A percentile compares a stretch with the other conserved stretches of the same genome.
phyloP scores from a whole-genome alignment of 2,797 vertebrate species.

The Eupleurogrammus muticus region DNA sequence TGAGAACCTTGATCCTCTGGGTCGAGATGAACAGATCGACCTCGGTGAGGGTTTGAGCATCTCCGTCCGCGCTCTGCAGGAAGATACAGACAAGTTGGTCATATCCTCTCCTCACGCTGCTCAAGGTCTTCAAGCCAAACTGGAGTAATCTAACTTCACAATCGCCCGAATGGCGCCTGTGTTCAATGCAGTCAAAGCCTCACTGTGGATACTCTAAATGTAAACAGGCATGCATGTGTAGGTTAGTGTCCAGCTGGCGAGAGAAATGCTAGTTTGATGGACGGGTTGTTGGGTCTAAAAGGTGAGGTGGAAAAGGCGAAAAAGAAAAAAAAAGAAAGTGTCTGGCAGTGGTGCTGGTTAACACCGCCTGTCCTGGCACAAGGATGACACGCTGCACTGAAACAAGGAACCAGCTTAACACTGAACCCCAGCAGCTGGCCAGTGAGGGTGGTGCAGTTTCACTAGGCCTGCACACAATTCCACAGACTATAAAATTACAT shows the following conservation, averaged over 20 bases:
- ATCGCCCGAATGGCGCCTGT: conserved; percentile 22
- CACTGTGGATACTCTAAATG: conserved; percentile 28
- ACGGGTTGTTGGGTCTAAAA: conserved; percentile 29
- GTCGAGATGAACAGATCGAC: conserved; percentile 99
- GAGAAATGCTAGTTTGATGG: conserved; percentile 48
- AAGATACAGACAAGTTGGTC: conserved; percentile 41
- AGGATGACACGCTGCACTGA: conserved; percentile 44
- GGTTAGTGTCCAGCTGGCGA: conserved; percentile 16
- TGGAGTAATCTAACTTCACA: neutral
- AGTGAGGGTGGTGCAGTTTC: conserved; percentile 43
- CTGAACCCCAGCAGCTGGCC: conserved; percentile 72
- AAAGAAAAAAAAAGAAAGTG: conserved; percentile 45
- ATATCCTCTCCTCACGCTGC: neutral
- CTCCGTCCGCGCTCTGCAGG: conserved; percentile 92
- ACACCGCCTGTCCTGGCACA: conserved; percentile 58
- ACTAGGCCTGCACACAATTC: conserved; percentile 54
- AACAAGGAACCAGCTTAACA: conserved; percentile 63
- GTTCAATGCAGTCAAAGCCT: conserved; percentile 18
- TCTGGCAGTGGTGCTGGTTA: conserved; percentile 51
- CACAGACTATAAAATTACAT: conserved; percentile 50
- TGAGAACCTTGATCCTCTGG: conserved; percentile 98
- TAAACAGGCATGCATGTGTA: conserved; percentile 49
- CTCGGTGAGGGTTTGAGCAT: conserved; percentile 93
- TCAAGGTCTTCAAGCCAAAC: conserved; percentile 12
- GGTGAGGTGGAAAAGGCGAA: conserved; percentile 58